Evolutionary conservation across 1,140 invertebrate species (phyloP), one percentile per base, ranked within the genome.

Genomic region (Formica exsecta): DNA sequence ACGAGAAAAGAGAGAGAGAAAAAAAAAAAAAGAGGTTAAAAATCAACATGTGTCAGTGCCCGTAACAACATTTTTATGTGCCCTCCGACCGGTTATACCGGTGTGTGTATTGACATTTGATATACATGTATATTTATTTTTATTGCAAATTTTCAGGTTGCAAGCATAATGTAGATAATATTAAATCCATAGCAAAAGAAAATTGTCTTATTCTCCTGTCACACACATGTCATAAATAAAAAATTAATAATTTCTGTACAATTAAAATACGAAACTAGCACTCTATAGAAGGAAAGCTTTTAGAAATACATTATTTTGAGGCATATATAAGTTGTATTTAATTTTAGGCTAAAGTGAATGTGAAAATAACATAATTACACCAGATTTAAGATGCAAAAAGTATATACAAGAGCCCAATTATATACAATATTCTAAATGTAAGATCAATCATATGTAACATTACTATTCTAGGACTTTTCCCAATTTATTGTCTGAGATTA

Each of bases 401-500:
- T 25, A 48, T 36, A 1, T 51, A 51, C 11, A 51, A 51, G 19
- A 66, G 13, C 62, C 2, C 1, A 66, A 66, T 66, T 51, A 51
- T 19, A 19, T 51, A 79, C 29, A 65, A 32, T 16, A 36, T 29
- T 77, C 3, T 51, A 65, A 65, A 64, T 22, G 11, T 13, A 65
- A 65, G 16, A 25, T 9, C 6, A 65, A 36, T 77, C 16, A 48
- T 6, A 11, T 25, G 4, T 51, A 65, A 65, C 3, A 16, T 9
- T 8, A 65, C 16, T 36, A 22, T 22, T 65, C 36, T 7, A 64
- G 13, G 1, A n/a, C 2, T 32, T 66, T 22, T 36, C 22, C 6
- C 16, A 76, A 48, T 65, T 77, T 79, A 79, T 79, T 79, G 4
- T 32, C 22, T 32, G 38, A 66, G 4, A 79, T 66, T 75, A 51